Percentiles rank a stretch among this genome's conserved stretches.
Evolutionary conservation across 2,888 invertebrate species (phyloP).

Genomic region (Monopis laevigella): DNA sequence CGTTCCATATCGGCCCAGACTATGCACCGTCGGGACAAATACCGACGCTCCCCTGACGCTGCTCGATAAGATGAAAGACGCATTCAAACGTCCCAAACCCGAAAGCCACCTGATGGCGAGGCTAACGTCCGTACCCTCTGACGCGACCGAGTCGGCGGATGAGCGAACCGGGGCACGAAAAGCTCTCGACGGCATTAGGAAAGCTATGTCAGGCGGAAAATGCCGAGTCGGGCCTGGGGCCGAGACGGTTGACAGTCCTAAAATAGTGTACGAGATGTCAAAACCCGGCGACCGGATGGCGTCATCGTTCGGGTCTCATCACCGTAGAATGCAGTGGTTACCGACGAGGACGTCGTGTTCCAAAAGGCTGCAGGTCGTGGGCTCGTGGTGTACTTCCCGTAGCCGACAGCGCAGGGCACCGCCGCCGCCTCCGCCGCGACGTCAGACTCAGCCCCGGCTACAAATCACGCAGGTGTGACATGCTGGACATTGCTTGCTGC

Average conservation of each 20-base stretch:
- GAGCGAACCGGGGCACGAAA: constrained; percentile 38
- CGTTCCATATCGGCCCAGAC: constrained; percentile 24
- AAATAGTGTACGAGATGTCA: constrained; percentile 50
- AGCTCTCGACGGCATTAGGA: constrained; percentile 44
- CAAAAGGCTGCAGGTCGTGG: constrained; percentile 33
- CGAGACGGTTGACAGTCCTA: constrained; percentile 48
- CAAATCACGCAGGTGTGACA: constrained; percentile 62
- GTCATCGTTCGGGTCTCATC: constrained; percentile 48
- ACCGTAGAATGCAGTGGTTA: constrained; percentile 38
- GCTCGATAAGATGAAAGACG: constrained; percentile 29
- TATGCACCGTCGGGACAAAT: constrained; percentile 53
- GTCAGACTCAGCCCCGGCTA: constrained; percentile 40
- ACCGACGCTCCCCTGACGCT: constrained; percentile 48
- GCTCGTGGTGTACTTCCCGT: constrained; percentile 33
- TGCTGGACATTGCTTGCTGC: constrained; percentile 4
- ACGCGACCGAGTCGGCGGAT: constrained; percentile 27
- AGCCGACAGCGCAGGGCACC: constrained; percentile 36
- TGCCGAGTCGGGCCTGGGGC: constrained; percentile 43
- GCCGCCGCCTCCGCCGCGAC: constrained; percentile 32
- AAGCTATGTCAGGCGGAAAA: constrained; percentile 45
- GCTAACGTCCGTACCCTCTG: constrained; percentile 37
- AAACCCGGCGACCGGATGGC: constrained; percentile 57
- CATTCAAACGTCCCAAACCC: constrained; percentile 29
- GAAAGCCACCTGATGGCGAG: constrained; percentile 30
- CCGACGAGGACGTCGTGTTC: constrained; percentile 39